Conservation (phyloP, 2,888 invertebrate species). For the Diarsia rubi region DNA sequence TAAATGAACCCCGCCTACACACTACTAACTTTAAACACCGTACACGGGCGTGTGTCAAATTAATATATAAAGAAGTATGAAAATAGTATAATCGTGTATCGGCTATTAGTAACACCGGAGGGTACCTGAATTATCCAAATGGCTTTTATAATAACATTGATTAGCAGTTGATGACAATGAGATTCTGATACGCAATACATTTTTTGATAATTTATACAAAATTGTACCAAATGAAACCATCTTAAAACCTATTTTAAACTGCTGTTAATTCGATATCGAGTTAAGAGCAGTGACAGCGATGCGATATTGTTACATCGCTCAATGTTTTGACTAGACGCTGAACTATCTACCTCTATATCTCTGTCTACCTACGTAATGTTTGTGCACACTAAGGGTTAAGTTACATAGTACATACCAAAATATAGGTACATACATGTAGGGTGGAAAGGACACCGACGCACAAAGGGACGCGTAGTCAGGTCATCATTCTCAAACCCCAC, state of each 20-base stretch:
- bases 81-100: slow-evolving; percentile 24
- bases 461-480: no score
- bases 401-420: not conserved
- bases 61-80: not conserved
- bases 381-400: slow-evolving; percentile 21
- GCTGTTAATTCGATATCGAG: not conserved
- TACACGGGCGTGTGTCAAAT: not conserved
- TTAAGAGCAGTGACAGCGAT: slow-evolving; percentile 8
- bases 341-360: slow-evolving; percentile 16
- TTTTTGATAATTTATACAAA: not conserved
- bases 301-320: slow-evolving; percentile 22
- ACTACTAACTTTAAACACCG: not conserved
- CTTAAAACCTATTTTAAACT: slow-evolving; percentile 10
- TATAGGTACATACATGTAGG: not conserved
- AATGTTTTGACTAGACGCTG: slow-evolving; percentile 53
- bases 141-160: slow-evolving; percentile 21
- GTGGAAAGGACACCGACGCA: no score
- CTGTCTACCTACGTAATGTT: slow-evolving; percentile 29
- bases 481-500: no score
- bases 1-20: no score
- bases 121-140: slow-evolving; percentile 13
- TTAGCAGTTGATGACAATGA: slow-evolving; percentile 18
- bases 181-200: not conserved
- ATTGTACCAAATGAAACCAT: not conserved
- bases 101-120: slow-evolving; percentile 5